Evolutionary conservation across 92 coral and sea anemone genomes (phyloP).

Genomic region (Bergia sp.): DNA sequence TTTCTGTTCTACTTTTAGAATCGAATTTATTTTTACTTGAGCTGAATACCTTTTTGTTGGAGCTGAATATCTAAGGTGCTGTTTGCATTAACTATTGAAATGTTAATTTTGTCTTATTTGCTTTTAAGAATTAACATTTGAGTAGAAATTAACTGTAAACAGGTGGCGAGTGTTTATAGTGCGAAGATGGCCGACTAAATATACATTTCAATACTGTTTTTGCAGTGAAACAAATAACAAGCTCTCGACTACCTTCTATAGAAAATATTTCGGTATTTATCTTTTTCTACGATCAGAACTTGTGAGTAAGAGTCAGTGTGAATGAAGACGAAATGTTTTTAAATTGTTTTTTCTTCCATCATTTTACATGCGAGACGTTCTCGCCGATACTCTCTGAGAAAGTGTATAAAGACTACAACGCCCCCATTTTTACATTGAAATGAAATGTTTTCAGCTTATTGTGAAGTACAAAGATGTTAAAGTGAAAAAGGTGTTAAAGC

Average conservation of each 20-base stretch:
- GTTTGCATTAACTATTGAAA: not conserved
- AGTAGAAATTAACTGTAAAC: not conserved
- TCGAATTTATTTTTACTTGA: no score
- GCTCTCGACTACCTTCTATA: not conserved
- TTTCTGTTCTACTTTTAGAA: no score
- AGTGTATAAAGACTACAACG: no score
- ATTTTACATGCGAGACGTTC: not conserved
- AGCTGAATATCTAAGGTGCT: not conserved
- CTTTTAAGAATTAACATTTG: no score
- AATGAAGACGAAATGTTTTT: not conserved
- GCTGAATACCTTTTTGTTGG: not conserved
- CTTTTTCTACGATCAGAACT: not conserved
- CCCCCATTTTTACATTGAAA: not conserved
- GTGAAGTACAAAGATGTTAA: not conserved
- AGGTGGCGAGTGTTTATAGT: not conserved
- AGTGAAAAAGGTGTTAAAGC: not conserved
- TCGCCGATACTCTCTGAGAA: not conserved
- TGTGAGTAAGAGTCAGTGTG: not conserved
- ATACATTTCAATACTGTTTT: not conserved
- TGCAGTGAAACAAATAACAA: no score
- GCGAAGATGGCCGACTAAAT: not conserved
- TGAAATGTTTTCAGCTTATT: not conserved
- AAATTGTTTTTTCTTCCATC: not conserved
- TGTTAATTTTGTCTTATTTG: not conserved
- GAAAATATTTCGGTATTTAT: not conserved